These are phyloP conservation scores for Andrena bucephala DNA, from an alignment of 2,888 invertebrate genomes.

Conservation along the genomic window DNA sequence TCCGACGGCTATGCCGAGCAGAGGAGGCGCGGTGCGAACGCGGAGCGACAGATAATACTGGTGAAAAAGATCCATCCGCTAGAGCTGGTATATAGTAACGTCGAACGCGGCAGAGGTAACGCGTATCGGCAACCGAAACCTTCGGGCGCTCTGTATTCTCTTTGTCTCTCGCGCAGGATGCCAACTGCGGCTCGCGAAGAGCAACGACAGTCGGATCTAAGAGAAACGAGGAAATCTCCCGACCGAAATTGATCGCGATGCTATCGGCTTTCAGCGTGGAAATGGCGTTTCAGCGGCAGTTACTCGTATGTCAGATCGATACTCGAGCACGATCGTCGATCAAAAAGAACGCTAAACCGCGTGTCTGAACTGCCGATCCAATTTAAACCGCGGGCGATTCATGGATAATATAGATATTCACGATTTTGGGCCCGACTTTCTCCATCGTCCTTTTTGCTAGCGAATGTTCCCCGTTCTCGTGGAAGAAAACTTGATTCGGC, in stretches of 20 bases:
- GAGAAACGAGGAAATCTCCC: too few species aligned
- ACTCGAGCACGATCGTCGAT: constrained; percentile 2
- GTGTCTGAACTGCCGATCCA: constrained; percentile 47
- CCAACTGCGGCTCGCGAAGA: too few species aligned
- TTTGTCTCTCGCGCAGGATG: neutral
- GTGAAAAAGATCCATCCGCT: neutral
- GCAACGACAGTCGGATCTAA: too few species aligned
- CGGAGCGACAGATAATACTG: neutral
- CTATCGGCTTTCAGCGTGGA: neutral
- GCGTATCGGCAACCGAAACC: neutral
- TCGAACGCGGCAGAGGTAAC: neutral
- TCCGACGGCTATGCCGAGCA: neutral
- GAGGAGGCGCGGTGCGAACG: neutral
- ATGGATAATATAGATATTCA: constrained; percentile 39
- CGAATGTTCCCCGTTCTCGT: constrained; percentile 24
- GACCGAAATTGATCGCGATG: neutral
- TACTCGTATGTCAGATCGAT: neutral
- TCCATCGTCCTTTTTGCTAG: neutral
- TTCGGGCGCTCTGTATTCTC: neutral
- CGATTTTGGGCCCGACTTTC: constrained; percentile 34
- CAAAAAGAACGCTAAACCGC: constrained; percentile 8
- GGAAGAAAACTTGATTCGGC: constrained; percentile 38
- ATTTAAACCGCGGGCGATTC: constrained; percentile 44
- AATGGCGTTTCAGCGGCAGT: too few species aligned
- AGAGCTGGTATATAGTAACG: neutral